Evolutionary conservation across 2,888 invertebrate species (phyloP).

Genomic region (Myopa testacea): DNA sequence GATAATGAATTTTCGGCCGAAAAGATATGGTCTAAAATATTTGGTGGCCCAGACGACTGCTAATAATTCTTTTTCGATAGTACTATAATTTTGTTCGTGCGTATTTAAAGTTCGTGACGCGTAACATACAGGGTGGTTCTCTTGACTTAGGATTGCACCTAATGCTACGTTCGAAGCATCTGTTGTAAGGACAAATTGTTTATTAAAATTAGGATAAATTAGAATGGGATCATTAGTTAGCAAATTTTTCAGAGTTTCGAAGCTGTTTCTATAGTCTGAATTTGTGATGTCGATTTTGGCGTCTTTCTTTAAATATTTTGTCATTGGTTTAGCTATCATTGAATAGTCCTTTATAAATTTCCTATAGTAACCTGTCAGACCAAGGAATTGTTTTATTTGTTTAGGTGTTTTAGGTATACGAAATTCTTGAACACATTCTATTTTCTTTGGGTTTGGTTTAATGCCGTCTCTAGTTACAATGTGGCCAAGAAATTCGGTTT

Average conservation of each 20-base stretch:
- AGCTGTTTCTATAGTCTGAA: conserved; percentile 28
- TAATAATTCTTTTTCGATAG: conserved; percentile 54
- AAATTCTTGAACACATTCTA: conserved; percentile 39
- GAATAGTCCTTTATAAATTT: conserved; percentile 41
- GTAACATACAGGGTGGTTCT: conserved; percentile 46
- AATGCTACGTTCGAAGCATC: conserved; percentile 41
- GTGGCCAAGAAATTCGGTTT: conserved; percentile 24
- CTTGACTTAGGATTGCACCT: conserved; percentile 34
- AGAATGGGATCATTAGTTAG: conserved; percentile 42
- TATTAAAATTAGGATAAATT: conserved; percentile 38
- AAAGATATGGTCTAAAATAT: conserved; percentile 56
- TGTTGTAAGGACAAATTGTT: conserved; percentile 41
- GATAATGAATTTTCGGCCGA: conserved; percentile 55
- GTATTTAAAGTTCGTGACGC: conserved; percentile 52
- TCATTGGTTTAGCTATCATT: conserved; percentile 38
- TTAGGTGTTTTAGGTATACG: conserved; percentile 41
- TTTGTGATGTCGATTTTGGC: conserved; percentile 19
- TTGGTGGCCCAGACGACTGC: conserved; percentile 53
- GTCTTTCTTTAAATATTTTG: conserved; percentile 37
- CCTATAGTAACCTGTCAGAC: conserved; percentile 35
- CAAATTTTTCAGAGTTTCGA: conserved; percentile 33
- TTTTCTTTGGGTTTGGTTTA: conserved; percentile 35
- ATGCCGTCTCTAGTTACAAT: conserved; percentile 14
- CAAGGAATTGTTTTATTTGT: conserved; percentile 33
- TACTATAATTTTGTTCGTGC: conserved; percentile 52